Percentiles rank a stretch among this genome's conserved stretches.
Conservation (phyloP, 2,888 invertebrate species). For the Drosophila vallismaia region DNA sequence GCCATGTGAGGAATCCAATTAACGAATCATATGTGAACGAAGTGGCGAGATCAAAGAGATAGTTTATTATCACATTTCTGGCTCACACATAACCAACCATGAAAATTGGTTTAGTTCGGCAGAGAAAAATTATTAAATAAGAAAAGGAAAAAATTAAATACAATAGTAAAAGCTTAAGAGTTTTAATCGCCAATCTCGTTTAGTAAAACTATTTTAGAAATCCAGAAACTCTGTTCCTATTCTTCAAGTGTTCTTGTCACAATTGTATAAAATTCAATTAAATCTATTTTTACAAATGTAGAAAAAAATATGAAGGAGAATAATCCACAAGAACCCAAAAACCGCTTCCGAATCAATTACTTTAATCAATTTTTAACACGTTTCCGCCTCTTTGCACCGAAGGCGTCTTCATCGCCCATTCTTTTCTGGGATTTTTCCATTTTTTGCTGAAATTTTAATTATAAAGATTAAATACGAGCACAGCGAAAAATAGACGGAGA, state of each 20-base stretch:
- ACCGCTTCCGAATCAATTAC: constrained; percentile 65
- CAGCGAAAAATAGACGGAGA: constrained; percentile 11
- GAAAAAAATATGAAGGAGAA: neutral
- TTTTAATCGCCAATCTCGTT: too few species aligned
- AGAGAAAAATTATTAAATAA: neutral
- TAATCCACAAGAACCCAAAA: constrained; percentile 31
- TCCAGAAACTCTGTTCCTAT: neutral
- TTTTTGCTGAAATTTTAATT: constrained; percentile 71
- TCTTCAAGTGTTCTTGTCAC: neutral
- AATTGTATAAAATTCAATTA: constrained; percentile 1
- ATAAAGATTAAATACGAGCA: constrained; percentile 70
- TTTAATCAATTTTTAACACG: constrained; percentile 77
- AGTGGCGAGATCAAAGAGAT: constrained; percentile 21
- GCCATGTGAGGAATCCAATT: constrained; percentile 20
- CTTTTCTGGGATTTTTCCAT: constrained; percentile 12
- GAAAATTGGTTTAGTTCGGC: constrained; percentile 2
- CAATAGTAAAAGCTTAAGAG: neutral
- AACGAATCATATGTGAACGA: constrained; percentile 24
- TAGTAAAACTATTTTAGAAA: too few species aligned
- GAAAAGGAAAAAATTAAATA: neutral
- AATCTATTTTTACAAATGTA: constrained; percentile 1
- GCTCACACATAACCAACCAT: constrained; percentile 6
- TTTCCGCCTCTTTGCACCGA: constrained; percentile 58
- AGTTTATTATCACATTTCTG: constrained; percentile 12
- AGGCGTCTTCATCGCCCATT: constrained; percentile 42